Base-by-base conservation (phyloP, 2,113 vertebrate species). In the Caloenas nicobarica region DNA sequence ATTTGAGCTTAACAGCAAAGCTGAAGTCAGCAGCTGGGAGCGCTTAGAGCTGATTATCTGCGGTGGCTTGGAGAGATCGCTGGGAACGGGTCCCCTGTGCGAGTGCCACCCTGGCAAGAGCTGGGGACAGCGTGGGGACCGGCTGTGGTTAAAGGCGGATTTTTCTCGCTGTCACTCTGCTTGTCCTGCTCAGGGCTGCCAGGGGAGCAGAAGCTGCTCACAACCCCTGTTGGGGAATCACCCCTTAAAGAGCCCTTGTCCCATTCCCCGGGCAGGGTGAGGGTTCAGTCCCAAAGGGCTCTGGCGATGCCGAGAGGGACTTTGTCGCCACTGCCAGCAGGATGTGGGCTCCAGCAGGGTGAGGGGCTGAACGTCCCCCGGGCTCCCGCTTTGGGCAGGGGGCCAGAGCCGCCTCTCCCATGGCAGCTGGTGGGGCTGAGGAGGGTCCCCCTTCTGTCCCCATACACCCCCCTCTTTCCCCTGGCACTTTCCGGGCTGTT, bases 211-310 rank as follows among this genome's bases (percentile, higher is more conserved):
- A 25, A 73, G 50, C 48, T 61, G 77, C 46, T 40, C 2, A 0
- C 22, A 24, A 0, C 2, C 25, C 13, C 11, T 12, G 10, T 14
- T 3, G 11, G 7, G 21, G n/a, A 12, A 15, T 2, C 10, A 26
- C 3, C 0, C 0, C 5, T 29, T 51, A 14, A 71, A 68, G 19
- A 44, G 5, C 15, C 15, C 12, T 33, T 2, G 0, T 24, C n/a
- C 29, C 2, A 0, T 65, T 23, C 11, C 33, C 19, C 0, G 4
- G 17, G 16, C 23, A 51, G 73, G 77, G 31, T 0, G 0, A 14
- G 33, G 34, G 9, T 13, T 54, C 0, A 2, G 61, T 60, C 53
- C 61, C 28, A 3, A 22, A 36, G 3, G 60, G 12, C 8, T 54
- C 62, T 0, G 16, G 56, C 0, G 0, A 0, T 46, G 28, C 33